Evolutionary conservation across 2,888 invertebrate genomes (phyloP), one percentile per base, ranked within the genome.

Genomic region (Drosophila melanosoma): DNA sequence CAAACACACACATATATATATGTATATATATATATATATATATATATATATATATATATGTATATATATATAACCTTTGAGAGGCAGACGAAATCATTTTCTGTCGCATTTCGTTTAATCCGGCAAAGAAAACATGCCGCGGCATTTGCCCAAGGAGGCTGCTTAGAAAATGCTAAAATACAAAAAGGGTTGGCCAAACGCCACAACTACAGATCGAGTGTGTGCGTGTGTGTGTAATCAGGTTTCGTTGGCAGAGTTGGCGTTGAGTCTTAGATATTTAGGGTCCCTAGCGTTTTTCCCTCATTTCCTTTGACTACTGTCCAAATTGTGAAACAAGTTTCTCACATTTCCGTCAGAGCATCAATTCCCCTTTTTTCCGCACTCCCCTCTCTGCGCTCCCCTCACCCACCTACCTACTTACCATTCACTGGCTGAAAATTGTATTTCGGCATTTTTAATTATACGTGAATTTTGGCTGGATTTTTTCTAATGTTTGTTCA

Each of bases 121-220:
- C 82, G 74, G 35, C 74, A 87, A 84, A 87, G 89, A 74, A 89
- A 86, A 89, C 88, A 85, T 83, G 86, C 85, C 45, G 45, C 45
- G 45, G 20, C 20, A 20, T 45, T 45, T 45, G 45, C 45, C 45
- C 20, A 45, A 45, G 45, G 45, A 45, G 45, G 15, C 20, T 23
- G 45, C 20, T 45, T 45, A 45, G 45, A 45, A 45, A 45, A 23
- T 45, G 45, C 45, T 15, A 8, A 23, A 45, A 45, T 12, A 23
- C 38, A 45, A 45, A 17, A 45, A 45, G 45, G 45, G 45, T 45
- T 45, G 45, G 20, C 45, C 45, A 45, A 45, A 45, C 45, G 45
- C 45, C 45, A 45, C 42, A 45, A 20, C 45, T 45, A 45, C 1
- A 45, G 45, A 45, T 45, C 20, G 45, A 20, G 12, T 45, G 42